Conservation (phyloP, 2,797 vertebrate species). For the Scarus forsteni region DNA sequence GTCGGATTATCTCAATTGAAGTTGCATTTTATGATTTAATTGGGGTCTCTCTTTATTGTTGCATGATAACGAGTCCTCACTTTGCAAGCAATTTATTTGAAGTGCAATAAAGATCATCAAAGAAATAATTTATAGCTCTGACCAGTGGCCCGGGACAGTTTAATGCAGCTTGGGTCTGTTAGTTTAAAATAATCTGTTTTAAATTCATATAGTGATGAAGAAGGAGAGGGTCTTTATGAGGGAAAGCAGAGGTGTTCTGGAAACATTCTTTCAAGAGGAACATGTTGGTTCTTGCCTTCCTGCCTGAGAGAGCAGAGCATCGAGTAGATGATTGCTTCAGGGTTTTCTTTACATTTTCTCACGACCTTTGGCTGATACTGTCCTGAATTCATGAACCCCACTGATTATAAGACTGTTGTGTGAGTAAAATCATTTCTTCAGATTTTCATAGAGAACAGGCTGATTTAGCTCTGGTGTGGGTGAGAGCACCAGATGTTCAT, state of each 20-base stretch:
- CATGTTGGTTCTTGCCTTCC: neutral
- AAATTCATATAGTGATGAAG: neutral
- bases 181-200: neutral
- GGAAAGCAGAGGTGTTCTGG: neutral
- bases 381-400: neutral
- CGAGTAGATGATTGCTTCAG: neutral
- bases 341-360: slow-evolving; percentile 21
- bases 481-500: slow-evolving; percentile 1
- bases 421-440: neutral
- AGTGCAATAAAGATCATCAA: slow-evolving; percentile 50
- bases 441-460: neutral
- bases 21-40: neutral
- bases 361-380: neutral
- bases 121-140: slow-evolving; percentile 1
- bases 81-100: neutral
- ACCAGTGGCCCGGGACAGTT: too few species aligned
- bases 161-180: too few species aligned
- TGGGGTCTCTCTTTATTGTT: neutral
- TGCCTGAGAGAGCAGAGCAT: neutral
- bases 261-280: neutral
- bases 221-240: neutral
- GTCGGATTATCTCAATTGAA: neutral
- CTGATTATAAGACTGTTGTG: too few species aligned
- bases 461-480: neutral
- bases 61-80: neutral